Conservation (phyloP, 2,797 vertebrate genomes). For the Lutjanus argentimaculatus region DNA sequence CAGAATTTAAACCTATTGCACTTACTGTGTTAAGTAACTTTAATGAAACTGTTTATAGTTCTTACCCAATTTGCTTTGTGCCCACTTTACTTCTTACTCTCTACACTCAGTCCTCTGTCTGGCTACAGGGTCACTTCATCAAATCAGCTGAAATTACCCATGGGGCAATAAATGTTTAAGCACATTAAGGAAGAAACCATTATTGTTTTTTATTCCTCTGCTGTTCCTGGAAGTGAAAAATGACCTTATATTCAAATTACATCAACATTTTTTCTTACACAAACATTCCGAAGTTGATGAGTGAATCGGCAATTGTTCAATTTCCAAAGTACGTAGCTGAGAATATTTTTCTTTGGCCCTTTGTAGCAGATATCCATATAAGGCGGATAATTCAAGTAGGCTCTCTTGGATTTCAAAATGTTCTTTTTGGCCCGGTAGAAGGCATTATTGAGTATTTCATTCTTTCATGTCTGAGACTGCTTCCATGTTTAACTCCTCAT, state of each 20-base stretch:
- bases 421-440: slow-evolving; percentile 71
- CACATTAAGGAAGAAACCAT: slow-evolving; percentile 24
- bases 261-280: slow-evolving; percentile 31
- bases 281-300: slow-evolving; percentile 58
- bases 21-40: neutral
- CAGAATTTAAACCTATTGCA: neutral
- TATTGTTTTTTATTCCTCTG: slow-evolving; percentile 8
- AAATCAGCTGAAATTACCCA: slow-evolving; percentile 10
- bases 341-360: slow-evolving; percentile 48
- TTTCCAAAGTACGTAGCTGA: slow-evolving; percentile 47
- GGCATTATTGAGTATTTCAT: slow-evolving; percentile 73
- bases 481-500: slow-evolving; percentile 68
- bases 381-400: slow-evolving; percentile 61
- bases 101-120: neutral
- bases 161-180: neutral
- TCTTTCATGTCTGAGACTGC: slow-evolving; percentile 73
- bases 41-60: neutral
- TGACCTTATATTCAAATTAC: slow-evolving; percentile 30
- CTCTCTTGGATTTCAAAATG: slow-evolving; percentile 62
- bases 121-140: neutral
- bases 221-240: slow-evolving; percentile 18
- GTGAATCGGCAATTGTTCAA: slow-evolving; percentile 38
- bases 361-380: slow-evolving; percentile 56
- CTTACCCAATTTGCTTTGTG: neutral
- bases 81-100: neutral